A percentile compares a stretch with the other conserved stretches of the same genome.
These are phyloP conservation scores for Corythaixoides concolor DNA, from an alignment of 2,113 vertebrate species.

Conservation along the genomic window DNA sequence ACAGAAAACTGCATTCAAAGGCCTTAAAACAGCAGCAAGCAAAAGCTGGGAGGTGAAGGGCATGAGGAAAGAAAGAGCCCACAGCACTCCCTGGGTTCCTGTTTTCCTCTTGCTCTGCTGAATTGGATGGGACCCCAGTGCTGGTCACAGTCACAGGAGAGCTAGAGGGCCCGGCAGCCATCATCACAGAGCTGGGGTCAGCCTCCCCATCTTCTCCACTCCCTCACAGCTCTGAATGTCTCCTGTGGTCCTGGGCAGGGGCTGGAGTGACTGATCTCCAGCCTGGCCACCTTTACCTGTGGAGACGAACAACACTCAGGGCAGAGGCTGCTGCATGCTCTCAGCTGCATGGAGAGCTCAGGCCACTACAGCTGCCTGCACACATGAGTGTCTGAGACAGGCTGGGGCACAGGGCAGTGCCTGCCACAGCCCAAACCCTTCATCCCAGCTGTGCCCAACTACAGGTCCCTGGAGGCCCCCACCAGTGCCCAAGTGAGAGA, in stretches of 20 bases:
- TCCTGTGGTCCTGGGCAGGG: not conserved
- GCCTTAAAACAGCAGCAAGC: not conserved
- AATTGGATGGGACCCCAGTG: not conserved
- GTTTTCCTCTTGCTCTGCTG: not conserved
- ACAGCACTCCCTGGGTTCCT: not conserved
- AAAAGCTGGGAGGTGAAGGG: not conserved
- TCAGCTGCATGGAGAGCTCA: fast-evolving
- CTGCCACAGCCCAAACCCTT: not conserved
- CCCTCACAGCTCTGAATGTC: not conserved
- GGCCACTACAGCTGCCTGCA: not conserved
- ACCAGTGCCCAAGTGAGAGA: fast-evolving
- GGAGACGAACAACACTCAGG: not conserved
- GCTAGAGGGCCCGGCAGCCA: not conserved
- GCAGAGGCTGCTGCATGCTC: not conserved
- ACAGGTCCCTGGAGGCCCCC: fast-evolving
- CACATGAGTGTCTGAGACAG: not conserved
- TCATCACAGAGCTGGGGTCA: not conserved
- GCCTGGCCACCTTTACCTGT: not conserved
- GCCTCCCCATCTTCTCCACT: not conserved
- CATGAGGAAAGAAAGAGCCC: not conserved
- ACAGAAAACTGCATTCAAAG: not conserved
- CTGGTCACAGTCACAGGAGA: not conserved
- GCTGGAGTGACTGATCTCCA: not conserved
- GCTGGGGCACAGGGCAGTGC: not conserved
- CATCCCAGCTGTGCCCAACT: not conserved